phyloP scores from a whole-genome alignment of 1,140 invertebrate genomes.

The Latrodectus geometricus region DNA sequence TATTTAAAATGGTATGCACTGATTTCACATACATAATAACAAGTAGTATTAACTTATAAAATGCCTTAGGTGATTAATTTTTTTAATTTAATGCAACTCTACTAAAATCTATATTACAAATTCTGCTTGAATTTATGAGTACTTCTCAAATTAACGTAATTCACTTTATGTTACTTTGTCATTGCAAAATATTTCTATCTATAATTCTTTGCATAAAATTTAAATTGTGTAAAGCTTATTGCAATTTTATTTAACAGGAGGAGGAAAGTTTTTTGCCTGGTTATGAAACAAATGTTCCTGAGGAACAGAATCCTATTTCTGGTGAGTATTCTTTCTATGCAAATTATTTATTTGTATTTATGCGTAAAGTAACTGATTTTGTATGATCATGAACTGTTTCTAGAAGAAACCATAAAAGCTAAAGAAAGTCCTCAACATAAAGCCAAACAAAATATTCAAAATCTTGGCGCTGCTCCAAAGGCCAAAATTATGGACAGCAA shows the following conservation, averaged over 20 bases:
- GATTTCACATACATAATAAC: neutral
- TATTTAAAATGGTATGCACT: neutral
- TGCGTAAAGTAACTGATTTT: too few species aligned
- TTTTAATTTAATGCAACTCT: neutral
- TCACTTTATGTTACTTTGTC: too few species aligned
- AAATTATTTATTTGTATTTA: neutral
- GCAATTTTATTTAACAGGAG: neutral
- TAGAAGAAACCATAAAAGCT: slow-evolving; percentile 22
- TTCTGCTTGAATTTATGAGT: too few species aligned
- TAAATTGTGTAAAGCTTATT: neutral
- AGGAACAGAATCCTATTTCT: neutral
- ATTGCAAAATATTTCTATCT: too few species aligned
- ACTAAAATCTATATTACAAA: too few species aligned
- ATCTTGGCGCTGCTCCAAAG: slow-evolving; percentile 56
- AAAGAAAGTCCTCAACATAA: slow-evolving; percentile 46
- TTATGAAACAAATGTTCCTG: neutral
- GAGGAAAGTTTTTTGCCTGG: slow-evolving; percentile 1
- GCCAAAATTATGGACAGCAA: slow-evolving; percentile 58
- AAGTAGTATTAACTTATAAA: neutral
- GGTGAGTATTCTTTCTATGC: neutral
- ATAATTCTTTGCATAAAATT: neutral
- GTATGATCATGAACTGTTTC: neutral
- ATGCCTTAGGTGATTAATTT: neutral
- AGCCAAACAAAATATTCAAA: slow-evolving; percentile 49
- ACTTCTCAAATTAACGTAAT: too few species aligned